phyloP scores from a whole-genome alignment of 2,888 invertebrate genomes.

The Desoria tigrina region DNA sequence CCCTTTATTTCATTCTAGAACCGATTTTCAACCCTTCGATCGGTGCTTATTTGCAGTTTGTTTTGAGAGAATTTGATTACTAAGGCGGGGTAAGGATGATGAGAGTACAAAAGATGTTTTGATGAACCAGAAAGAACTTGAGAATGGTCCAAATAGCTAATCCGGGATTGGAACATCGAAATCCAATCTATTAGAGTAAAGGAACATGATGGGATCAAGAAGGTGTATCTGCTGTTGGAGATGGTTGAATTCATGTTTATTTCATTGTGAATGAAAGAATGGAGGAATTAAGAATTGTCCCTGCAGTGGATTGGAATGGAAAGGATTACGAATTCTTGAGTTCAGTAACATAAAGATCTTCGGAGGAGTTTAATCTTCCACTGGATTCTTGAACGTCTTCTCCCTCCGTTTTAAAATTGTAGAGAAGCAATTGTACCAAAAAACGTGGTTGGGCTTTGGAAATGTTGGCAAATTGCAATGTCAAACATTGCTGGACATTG shows the following conservation, averaged over 20 bases:
- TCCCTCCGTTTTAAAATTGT: too few species aligned
- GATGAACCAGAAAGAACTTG: conserved; percentile 2
- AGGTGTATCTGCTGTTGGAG: neutral
- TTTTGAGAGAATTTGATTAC: too few species aligned
- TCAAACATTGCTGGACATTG: too few species aligned
- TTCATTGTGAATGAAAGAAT: conserved; percentile 16
- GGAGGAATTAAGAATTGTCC: conserved; percentile 24
- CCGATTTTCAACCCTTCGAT: conserved; percentile 7
- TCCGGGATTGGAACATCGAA: conserved; percentile 39
- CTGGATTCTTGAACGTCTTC: too few species aligned
- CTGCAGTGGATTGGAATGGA: conserved; percentile 21
- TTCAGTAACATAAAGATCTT: neutral
- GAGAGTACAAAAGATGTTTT: conserved; percentile 8
- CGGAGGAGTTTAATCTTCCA: too few species aligned
- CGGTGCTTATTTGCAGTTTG: too few species aligned
- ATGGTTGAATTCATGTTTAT: conserved; percentile 11
- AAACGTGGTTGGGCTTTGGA: too few species aligned
- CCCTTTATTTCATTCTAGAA: too few species aligned
- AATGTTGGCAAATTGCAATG: too few species aligned
- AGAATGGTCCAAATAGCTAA: conserved; percentile 25
- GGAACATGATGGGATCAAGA: conserved; percentile 11
- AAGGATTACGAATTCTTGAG: conserved; percentile 10
- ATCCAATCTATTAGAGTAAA: conserved; percentile 38
- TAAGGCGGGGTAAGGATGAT: neutral
- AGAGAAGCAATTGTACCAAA: too few species aligned